These are phyloP conservation scores for Drosophila sordidula DNA, from an alignment of 2,888 invertebrate genomes.

Conservation along the genomic window DNA sequence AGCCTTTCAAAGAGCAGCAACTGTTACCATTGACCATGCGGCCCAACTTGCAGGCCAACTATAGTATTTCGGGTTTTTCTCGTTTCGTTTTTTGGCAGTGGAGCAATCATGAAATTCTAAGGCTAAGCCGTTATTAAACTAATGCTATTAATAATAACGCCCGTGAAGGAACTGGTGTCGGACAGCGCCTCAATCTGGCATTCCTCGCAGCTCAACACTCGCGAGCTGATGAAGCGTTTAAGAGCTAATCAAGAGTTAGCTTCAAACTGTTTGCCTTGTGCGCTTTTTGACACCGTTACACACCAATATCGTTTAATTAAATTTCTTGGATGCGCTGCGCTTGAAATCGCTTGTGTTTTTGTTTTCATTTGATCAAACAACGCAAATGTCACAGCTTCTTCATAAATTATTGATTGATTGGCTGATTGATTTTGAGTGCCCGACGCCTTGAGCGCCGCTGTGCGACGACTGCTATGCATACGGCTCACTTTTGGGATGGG, in stretches of 20 bases:
- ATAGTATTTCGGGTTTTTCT: slow-evolving; percentile 56
- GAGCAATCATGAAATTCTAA: slow-evolving; percentile 62
- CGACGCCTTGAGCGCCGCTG: slow-evolving; percentile 51
- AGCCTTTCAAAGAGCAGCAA: slow-evolving; percentile 11
- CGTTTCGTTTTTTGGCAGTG: slow-evolving; percentile 41
- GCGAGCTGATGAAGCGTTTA: background rate
- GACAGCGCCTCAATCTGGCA: background rate
- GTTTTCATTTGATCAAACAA: slow-evolving; percentile 21
- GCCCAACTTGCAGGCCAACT: slow-evolving; percentile 22
- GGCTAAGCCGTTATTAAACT: slow-evolving; percentile 63
- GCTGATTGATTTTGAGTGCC: slow-evolving; percentile 59
- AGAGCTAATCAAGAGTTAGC: slow-evolving; percentile 10
- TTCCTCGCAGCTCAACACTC: no score
- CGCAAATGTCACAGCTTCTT: slow-evolving; percentile 40
- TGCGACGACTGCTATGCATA: slow-evolving; percentile 52
- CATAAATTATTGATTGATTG: slow-evolving; percentile 66
- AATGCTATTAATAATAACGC: slow-evolving; percentile 37
- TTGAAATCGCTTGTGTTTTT: no score
- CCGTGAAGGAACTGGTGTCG: slow-evolving; percentile 31
- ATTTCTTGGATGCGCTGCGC: background rate
- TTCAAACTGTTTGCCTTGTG: slow-evolving; percentile 31
- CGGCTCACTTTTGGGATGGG: slow-evolving; percentile 22
- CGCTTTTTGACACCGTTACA: slow-evolving; percentile 21
- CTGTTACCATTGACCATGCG: slow-evolving; percentile 34
- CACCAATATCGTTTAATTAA: background rate